A percentile compares a stretch with the other conserved stretches of the same genome.
Evolutionary conservation across 2,797 vertebrate species (phyloP).

Genomic region (Bradypodion ventrale): DNA sequence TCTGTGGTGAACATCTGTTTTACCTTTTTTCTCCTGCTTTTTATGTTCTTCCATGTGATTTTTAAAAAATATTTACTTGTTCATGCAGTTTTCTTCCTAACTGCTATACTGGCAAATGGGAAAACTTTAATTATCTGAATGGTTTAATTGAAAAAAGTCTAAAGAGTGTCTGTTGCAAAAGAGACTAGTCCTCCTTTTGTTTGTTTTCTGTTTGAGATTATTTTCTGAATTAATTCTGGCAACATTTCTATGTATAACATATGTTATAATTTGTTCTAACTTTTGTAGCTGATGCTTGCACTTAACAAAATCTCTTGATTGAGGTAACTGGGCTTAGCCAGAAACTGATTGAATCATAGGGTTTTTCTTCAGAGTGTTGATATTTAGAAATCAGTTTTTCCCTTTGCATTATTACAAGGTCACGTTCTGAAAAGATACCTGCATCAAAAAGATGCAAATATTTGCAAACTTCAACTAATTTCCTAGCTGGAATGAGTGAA

Average conservation of each 20-base stretch:
- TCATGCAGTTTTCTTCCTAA: neutral
- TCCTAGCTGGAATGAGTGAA: no score
- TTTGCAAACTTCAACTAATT: no score
- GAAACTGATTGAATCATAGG: no score
- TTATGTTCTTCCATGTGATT: neutral
- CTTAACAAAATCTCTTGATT: no score
- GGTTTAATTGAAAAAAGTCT: neutral
- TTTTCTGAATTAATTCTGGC: slow-evolving; percentile 9
- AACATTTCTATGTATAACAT: neutral
- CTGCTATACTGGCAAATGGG: slow-evolving; percentile 25
- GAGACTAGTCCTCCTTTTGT: slow-evolving; percentile 4
- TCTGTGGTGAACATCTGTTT: slow-evolving; percentile 16
- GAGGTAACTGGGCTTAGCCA: no score
- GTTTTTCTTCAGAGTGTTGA: no score
- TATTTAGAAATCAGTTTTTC: no score
- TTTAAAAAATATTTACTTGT: slow-evolving; percentile 20
- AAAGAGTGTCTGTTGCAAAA: slow-evolving; percentile 28
- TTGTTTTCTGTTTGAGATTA: slow-evolving; percentile 10
- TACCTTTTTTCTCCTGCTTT: neutral
- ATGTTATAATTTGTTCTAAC: no score
- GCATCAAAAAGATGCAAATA: no score
- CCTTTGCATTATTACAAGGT: no score
- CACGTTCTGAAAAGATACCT: no score
- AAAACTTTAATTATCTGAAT: slow-evolving; percentile 5
- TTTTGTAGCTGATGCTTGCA: no score